phyloP scores from a whole-genome alignment of 2,797 vertebrate species.

The Apogon talboti region DNA sequence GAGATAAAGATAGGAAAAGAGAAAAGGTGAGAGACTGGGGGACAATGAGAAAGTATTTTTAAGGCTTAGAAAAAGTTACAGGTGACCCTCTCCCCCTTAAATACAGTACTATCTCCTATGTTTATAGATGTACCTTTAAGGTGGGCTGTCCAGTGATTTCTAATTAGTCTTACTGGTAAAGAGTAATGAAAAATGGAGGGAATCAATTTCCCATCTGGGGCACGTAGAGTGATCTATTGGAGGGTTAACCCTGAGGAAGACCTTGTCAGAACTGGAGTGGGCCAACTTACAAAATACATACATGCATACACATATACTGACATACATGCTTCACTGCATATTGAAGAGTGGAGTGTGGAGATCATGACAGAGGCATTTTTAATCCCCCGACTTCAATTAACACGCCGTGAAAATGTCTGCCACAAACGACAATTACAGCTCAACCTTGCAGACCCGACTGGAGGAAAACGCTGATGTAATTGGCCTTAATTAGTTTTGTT shows the following conservation, averaged over 20 bases:
- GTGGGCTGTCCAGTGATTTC: conserved; percentile 60
- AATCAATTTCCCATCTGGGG: conserved; percentile 79
- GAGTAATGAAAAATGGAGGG: conserved; percentile 57
- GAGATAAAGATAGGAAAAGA: conserved; percentile 3
- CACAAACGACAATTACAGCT: conserved; percentile 63
- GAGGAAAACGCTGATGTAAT: conserved; percentile 47
- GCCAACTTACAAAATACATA: conserved; percentile 41
- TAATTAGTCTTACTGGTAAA: conserved; percentile 71
- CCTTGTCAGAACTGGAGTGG: conserved; percentile 60
- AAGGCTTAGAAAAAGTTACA: conserved; percentile 5
- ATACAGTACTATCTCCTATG: conserved; percentile 28
- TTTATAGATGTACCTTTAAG: conserved; percentile 48
- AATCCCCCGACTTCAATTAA: conserved; percentile 80
- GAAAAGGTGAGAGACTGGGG: conserved; percentile 19
- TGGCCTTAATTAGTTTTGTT: conserved; percentile 54
- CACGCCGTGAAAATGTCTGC: conserved; percentile 61
- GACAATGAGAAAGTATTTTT: conserved; percentile 21
- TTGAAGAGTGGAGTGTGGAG: conserved; percentile 48
- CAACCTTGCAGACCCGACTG: conserved; percentile 31
- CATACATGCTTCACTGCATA: conserved; percentile 31
- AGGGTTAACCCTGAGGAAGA: conserved; percentile 62
- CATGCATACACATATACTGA: conserved; percentile 12
- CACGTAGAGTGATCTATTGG: conserved; percentile 74
- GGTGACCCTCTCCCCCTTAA: background rate
- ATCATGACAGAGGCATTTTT: conserved; percentile 66